Evolutionary conservation across 2,888 invertebrate species (phyloP).

Genomic region (Athalia circularis): DNA sequence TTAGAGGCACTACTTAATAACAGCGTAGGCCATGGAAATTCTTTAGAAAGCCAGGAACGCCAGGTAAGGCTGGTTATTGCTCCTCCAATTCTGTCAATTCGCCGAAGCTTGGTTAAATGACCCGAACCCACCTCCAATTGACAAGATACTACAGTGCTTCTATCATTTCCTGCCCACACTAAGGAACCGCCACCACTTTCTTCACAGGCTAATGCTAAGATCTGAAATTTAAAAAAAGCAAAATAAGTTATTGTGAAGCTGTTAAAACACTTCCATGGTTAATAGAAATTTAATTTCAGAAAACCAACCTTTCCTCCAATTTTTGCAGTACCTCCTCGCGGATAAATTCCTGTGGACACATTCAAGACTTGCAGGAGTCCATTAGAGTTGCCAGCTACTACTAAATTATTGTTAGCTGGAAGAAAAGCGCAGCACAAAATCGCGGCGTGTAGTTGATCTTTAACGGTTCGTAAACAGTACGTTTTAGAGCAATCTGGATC

Average conservation of each 20-base stretch:
- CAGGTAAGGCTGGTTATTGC: slow-evolving; percentile 86
- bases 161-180: slow-evolving; percentile 90
- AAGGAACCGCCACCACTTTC: slow-evolving; percentile 81
- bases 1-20: slow-evolving; percentile 87
- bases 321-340: slow-evolving; percentile 77
- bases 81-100: slow-evolving; percentile 79
- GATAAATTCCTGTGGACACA: slow-evolving; percentile 89
- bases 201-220: slow-evolving; percentile 85
- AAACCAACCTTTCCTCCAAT: slow-evolving; percentile 74
- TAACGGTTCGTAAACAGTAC: slow-evolving; percentile 79
- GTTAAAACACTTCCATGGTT: not conserved
- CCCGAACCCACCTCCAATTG: slow-evolving; percentile 82
- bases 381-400: slow-evolving; percentile 85
- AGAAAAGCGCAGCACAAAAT: slow-evolving; percentile 86
- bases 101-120: slow-evolving; percentile 81
- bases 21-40: slow-evolving; percentile 83
- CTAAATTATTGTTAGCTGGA: slow-evolving; percentile 90
- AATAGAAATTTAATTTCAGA: no score
- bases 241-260: not conserved
- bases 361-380: slow-evolving; percentile 88
- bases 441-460: slow-evolving; percentile 80
- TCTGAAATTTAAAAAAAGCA: slow-evolving; percentile 55
- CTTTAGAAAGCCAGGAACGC: slow-evolving; percentile 88
- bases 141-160: slow-evolving; percentile 83
- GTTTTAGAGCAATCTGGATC: slow-evolving; percentile 52